Base-by-base conservation (phyloP, 2,113 vertebrate species). In the Tonatia bakeri region DNA sequence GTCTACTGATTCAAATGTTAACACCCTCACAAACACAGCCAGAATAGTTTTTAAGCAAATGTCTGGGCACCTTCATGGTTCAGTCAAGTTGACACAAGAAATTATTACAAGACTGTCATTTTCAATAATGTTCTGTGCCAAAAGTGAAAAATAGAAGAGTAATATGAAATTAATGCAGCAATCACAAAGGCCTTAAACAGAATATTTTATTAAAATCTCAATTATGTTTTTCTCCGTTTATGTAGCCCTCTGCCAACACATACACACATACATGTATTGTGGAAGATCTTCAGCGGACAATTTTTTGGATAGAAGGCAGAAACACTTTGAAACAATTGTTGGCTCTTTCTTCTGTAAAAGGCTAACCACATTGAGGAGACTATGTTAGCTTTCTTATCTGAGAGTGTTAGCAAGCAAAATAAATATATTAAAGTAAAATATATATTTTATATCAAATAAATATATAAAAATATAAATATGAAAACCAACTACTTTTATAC, bases 141-240 rank as follows among this genome's bases (percentile, higher is more conserved):
- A 67, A 65, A 52, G 28, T 33, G 4, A 16, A 20, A 26, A n/a
- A 45, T 75, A 22, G n/a, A 59, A 89, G 19, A 85, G 10, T 19
- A 28, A 64, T 40, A 56, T 31, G 43, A 50, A 77, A 67, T 88
- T 50, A 64, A 73, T 61, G 12, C 22, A 61, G 19, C 20, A 92
- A 92, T 61, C 50, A 75, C 0, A 24, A 81, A n/a, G 9, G 2
- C 73, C 91, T 82, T 89, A 67, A 54, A 52, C 40, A 76, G 19
- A 86, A 91, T 40, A 67, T 15, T 83, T 80, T 79, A 59, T 72
- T 61, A 90, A 96, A 90, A 91, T 90, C 3, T 89, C 33, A 50
- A 28, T 65, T 36, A 33, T 75, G 38, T 38, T 64, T 54, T 80
- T 33, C 17, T 56, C 16, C 54, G 4, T 50, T 47, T 61, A 59